phyloP scores from a whole-genome alignment of 1,140 invertebrate species.

The Rhyacophila brunnea region DNA sequence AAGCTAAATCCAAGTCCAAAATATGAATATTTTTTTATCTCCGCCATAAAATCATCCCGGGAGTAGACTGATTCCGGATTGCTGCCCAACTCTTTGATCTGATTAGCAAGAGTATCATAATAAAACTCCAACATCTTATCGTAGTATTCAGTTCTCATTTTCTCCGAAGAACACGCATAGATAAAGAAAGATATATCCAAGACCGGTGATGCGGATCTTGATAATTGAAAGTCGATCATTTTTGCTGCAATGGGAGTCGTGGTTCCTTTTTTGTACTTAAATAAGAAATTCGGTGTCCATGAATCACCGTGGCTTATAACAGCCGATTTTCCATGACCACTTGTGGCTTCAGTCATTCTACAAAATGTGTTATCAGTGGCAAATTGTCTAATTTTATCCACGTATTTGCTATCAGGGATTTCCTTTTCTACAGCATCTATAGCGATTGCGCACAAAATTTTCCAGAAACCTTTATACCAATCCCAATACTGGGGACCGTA shows the following conservation, averaged over 20 bases:
- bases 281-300: constrained; percentile 73
- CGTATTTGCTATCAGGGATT: constrained; percentile 58
- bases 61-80: constrained; percentile 59
- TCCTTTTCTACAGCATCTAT: constrained; percentile 64
- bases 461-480: constrained; percentile 65
- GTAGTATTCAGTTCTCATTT: constrained; percentile 57
- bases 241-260: constrained; percentile 50
- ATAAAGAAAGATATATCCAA: constrained; percentile 63
- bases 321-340: constrained; percentile 42
- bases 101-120: constrained; percentile 52
- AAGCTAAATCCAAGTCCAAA: constrained; percentile 62
- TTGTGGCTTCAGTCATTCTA: constrained; percentile 41
- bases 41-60: constrained; percentile 49
- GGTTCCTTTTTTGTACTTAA: constrained; percentile 47
- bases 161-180: constrained; percentile 61
- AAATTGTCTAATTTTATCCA: constrained; percentile 57
- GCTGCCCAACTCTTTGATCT: constrained; percentile 59
- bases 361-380: constrained; percentile 49
- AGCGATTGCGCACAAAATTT: constrained; percentile 53
- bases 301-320: constrained; percentile 70
- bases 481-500: constrained; percentile 55
- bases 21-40: constrained; percentile 60
- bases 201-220: constrained; percentile 58
- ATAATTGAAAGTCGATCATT: constrained; percentile 70
- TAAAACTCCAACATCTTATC: constrained; percentile 58